A percentile compares a stretch with the other conserved stretches of the same genome.
These are phyloP conservation scores for Progne subis DNA, from an alignment of 2,113 vertebrate genomes.

Conservation along the genomic window DNA sequence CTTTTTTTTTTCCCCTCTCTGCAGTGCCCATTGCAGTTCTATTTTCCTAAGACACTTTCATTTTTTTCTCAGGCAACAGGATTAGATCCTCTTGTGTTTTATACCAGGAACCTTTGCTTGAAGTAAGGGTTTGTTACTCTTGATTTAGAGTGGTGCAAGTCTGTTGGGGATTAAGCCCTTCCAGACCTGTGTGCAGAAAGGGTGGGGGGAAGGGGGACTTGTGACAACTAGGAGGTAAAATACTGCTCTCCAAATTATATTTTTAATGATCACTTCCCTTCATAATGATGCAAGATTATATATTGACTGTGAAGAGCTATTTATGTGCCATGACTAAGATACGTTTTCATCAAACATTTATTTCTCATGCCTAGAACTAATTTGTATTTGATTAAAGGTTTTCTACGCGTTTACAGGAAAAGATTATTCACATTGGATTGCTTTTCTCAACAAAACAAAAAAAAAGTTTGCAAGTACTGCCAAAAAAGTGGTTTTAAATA, in stretches of 20 bases:
- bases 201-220: neutral
- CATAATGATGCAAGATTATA: slow-evolving; percentile 70
- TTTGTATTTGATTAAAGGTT: slow-evolving; percentile 79
- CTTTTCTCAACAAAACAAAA: slow-evolving; percentile 62
- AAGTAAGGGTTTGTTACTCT: slow-evolving; percentile 36
- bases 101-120: slow-evolving; percentile 5
- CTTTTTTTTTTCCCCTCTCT: slow-evolving; percentile 15
- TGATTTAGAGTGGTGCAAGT: slow-evolving; percentile 51
- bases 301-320: slow-evolving; percentile 63
- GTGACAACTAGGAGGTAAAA: slow-evolving; percentile 60
- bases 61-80: slow-evolving; percentile 12
- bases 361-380: slow-evolving; percentile 67
- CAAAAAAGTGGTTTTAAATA: slow-evolving; percentile 47
- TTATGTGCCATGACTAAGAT: slow-evolving; percentile 60
- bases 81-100: slow-evolving; percentile 35
- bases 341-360: slow-evolving; percentile 59
- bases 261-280: slow-evolving; percentile 71
- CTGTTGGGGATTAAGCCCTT: slow-evolving; percentile 34
- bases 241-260: slow-evolving; percentile 68
- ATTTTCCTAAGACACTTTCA: slow-evolving; percentile 35
- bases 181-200: slow-evolving; percentile 7
- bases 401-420: slow-evolving; percentile 49
- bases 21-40: slow-evolving; percentile 21
- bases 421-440: slow-evolving; percentile 58
- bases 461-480: neutral